phyloP scores from a whole-genome alignment of 2,113 vertebrate species.

The Megalops atlanticus region DNA sequence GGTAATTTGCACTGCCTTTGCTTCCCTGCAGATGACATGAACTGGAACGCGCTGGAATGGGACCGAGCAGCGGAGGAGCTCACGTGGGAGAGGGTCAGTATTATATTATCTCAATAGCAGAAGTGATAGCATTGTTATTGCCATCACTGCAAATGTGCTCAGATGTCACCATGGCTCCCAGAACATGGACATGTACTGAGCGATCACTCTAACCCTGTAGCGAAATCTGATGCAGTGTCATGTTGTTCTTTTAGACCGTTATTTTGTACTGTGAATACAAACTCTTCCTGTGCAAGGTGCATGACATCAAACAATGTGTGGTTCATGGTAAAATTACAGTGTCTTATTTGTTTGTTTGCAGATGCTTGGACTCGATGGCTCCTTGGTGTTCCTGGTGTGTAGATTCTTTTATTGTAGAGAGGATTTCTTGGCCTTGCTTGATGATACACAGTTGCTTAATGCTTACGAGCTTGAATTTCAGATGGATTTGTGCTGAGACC shows the following conservation, averaged over 20 bases:
- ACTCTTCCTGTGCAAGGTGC: neutral
- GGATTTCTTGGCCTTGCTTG: neutral
- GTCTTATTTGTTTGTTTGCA: constrained; percentile 52
- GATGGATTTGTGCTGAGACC: neutral
- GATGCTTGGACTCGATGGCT: constrained; percentile 97
- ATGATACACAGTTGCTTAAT: neutral
- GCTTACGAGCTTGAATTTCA: neutral
- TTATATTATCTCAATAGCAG: constrained; percentile 24
- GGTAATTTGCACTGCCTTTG: constrained; percentile 20
- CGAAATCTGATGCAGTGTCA: constrained; percentile 24
- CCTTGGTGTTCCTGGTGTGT: constrained; percentile 89
- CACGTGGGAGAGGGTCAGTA: constrained; percentile 91
- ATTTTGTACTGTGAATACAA: neutral
- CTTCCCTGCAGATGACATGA: constrained; percentile 85
- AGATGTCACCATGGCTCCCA: too few relatives aligned
- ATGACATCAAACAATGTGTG: neutral
- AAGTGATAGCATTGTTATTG: too few relatives aligned
- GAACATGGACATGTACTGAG: too few relatives aligned
- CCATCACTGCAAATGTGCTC: too few relatives aligned
- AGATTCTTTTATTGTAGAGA: neutral
- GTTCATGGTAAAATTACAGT: neutral
- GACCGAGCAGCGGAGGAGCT: constrained; percentile 95
- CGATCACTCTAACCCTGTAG: neutral
- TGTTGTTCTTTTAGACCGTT: neutral
- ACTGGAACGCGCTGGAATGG: constrained; percentile 98